Base-by-base conservation (phyloP, 2,797 vertebrate species). In the Neosilurus hyrtlii region DNA sequence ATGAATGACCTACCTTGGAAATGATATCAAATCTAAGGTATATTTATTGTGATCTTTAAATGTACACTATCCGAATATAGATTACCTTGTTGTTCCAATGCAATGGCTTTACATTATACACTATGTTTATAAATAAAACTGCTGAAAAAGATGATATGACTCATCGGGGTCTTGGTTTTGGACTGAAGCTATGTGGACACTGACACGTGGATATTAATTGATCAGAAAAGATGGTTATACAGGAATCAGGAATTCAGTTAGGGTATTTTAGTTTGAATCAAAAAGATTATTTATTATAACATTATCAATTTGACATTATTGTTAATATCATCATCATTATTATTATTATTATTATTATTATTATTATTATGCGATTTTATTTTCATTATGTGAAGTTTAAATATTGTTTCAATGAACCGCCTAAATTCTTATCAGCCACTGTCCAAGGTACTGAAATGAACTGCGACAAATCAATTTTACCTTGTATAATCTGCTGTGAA, bases 111-210 rank as follows among this genome's bases (percentile, higher is more conserved):
- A 95, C 96, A 96, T 94, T 93, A 94, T 92, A 96, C 94, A 96
- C 95, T 98, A 96, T 96, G 97, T 99, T 99, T 98, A 95, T 98
- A 98, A 99, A 98, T 97, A 99, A 99, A 99, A 96, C 59, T 87
- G 86, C 92, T 95, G 89, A 92, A 79, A 95, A 94, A 91, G 86
- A 82, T 37, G 1, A 20, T 20, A 20, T 79, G 22, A 78, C 56
- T 79, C 30, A 30, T 30, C 9, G 54, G 18, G 20, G 22, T 80
- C 15, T 52, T 24, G 8, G 15, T 73, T 26, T 30, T 61, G 12
- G 4, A 54, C 18, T 24, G 1, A 63, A 43, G 35, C 57, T 54
- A 65, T 54, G 18, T 49, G 14, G 52, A 51, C 37, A 67, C 37
- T 3, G 30, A 37, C 67, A 49, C 22, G 20, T 49, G 68, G 22